These are phyloP conservation scores for Channa maculata DNA, from an alignment of 2,113 vertebrate species.

Conservation along the genomic window DNA sequence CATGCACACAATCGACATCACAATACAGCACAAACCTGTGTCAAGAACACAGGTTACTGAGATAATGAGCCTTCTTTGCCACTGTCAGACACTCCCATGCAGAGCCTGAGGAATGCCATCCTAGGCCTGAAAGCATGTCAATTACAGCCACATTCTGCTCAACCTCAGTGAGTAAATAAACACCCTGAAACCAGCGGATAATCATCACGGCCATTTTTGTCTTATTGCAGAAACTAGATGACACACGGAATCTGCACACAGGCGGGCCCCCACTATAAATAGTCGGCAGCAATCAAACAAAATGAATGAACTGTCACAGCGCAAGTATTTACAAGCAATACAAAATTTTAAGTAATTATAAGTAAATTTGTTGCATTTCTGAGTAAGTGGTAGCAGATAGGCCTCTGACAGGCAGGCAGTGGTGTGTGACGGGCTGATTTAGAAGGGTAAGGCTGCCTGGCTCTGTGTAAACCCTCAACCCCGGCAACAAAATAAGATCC, in stretches of 20 bases:
- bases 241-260: slow-evolving; percentile 70
- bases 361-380: slow-evolving; percentile 84
- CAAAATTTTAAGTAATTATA: slow-evolving; percentile 84
- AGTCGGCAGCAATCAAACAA: slow-evolving; percentile 82
- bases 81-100: slow-evolving; percentile 26
- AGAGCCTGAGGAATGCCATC: slow-evolving; percentile 47
- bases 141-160: slow-evolving; percentile 71
- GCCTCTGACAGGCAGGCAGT: slow-evolving; percentile 62
- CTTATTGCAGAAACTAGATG: slow-evolving; percentile 63
- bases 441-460: slow-evolving; percentile 43
- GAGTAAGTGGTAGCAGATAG: slow-evolving; percentile 88
- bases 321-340: slow-evolving; percentile 82
- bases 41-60: not conserved
- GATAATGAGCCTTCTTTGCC: slow-evolving; percentile 9
- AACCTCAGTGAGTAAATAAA: slow-evolving; percentile 80
- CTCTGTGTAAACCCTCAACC: slow-evolving; percentile 48
- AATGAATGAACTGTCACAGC: slow-evolving; percentile 88
- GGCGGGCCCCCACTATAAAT: slow-evolving; percentile 76
- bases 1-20: not conserved
- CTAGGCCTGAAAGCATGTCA: slow-evolving; percentile 66
- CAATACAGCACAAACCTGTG: not conserved
- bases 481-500: slow-evolving; percentile 50
- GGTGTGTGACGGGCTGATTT: slow-evolving; percentile 74
- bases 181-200: slow-evolving; percentile 67
- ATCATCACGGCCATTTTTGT: slow-evolving; percentile 71